Percentiles rank a stretch among this genome's conserved stretches.
Conservation (phyloP, 2,797 vertebrate species). For the Gastrophryne carolinensis region DNA sequence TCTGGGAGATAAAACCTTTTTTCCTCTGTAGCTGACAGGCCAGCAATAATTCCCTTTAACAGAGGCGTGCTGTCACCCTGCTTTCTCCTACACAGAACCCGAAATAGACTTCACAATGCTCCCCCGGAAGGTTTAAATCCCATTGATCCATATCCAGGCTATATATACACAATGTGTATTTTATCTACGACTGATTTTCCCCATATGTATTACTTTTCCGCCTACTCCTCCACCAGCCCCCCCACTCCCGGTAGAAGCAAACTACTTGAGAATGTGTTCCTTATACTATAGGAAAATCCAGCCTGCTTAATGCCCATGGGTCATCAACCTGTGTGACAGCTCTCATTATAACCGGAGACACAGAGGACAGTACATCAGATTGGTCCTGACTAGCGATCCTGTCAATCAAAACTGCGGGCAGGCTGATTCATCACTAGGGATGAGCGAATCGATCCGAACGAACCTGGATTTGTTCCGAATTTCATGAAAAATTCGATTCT, state of each 20-base stretch:
- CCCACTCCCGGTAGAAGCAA: background rate
- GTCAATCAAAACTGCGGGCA: too few species aligned
- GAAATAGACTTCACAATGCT: background rate
- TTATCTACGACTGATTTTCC: background rate
- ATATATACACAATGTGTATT: too few species aligned
- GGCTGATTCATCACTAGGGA: too few species aligned
- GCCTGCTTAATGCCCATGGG: background rate
- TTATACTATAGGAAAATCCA: background rate
- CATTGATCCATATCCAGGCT: background rate
- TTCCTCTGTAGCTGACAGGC: conserved; percentile 21
- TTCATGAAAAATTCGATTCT: too few species aligned
- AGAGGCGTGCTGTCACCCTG: background rate
- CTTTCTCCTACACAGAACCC: background rate
- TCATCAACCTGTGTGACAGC: background rate
- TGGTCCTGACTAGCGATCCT: too few species aligned
- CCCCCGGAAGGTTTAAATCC: background rate
- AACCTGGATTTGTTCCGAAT: too few species aligned
- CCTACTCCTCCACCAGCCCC: background rate
- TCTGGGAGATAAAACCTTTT: conserved; percentile 34
- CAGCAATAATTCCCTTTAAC: conserved; percentile 25
- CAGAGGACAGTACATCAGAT: background rate
- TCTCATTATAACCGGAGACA: background rate
- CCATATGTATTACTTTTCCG: background rate
- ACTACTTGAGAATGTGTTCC: background rate
- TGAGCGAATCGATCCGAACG: too few species aligned